Evolutionary conservation across 1,140 invertebrate genomes (phyloP).

Genomic region (Aphelinus atriplicis): DNA sequence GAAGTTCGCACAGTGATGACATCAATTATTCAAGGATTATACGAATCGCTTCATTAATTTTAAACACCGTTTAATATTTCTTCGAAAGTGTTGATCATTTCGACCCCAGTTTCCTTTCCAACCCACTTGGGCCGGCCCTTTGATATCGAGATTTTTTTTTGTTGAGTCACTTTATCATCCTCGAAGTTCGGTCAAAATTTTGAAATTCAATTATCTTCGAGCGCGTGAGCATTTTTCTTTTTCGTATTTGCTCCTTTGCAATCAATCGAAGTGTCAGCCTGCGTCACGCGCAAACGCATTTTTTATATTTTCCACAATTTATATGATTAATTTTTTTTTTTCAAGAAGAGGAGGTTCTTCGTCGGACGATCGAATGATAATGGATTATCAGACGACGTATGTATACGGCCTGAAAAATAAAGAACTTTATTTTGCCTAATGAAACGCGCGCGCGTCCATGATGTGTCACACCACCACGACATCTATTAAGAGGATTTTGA

Average conservation of each 20-base stretch:
- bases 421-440: constrained; percentile 41
- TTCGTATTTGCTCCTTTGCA: constrained; percentile 5
- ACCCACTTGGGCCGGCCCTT: constrained; percentile 9
- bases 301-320: not conserved
- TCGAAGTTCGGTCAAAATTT: constrained; percentile 13
- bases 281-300: constrained; percentile 25
- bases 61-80: constrained; percentile 10
- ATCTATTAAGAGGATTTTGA: constrained; percentile 61
- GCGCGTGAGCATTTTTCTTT: constrained; percentile 1
- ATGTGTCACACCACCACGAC: constrained; percentile 56
- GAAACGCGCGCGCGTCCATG: constrained; percentile 41
- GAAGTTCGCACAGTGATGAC: constrained; percentile 39
- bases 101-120: constrained; percentile 12
- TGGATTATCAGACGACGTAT: constrained; percentile 7
- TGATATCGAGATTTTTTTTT: not conserved
- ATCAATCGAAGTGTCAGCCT: not conserved
- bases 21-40: constrained; percentile 37
- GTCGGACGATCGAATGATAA: constrained; percentile 42
- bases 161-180: constrained; percentile 19
- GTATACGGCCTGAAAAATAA: constrained; percentile 21
- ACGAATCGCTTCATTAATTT: constrained; percentile 32
- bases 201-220: constrained; percentile 22
- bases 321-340: not conserved
- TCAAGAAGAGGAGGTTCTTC: constrained; percentile 35
- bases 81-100: constrained; percentile 11